Conservation (phyloP, 2,888 invertebrate species). For the Eristalis arbustorum region DNA sequence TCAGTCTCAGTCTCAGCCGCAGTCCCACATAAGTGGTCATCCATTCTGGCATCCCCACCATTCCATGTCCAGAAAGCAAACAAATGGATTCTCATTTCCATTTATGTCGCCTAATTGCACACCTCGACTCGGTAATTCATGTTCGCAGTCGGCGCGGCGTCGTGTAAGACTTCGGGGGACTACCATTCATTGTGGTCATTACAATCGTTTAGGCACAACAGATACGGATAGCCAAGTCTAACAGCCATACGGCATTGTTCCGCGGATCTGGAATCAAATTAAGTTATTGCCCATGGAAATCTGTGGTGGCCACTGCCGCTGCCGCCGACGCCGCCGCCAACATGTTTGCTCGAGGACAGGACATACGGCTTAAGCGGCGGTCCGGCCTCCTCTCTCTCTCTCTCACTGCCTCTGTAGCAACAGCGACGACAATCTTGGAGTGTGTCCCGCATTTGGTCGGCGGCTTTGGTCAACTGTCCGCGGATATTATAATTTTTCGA, state of each 20-base stretch:
- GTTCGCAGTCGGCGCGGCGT: conserved; percentile 16
- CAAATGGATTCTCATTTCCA: conserved; percentile 68
- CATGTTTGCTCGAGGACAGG: not conserved
- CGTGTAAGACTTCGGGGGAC: conserved; percentile 34
- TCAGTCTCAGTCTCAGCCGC: not conserved
- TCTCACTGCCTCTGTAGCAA: not conserved
- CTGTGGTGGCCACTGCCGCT: not conserved
- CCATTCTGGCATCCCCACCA: not conserved
- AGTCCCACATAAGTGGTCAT: not conserved
- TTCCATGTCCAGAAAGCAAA: not conserved
- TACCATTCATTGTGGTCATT: conserved; percentile 65
- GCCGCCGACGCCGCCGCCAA: not conserved
- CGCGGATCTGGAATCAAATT: conserved; percentile 59
- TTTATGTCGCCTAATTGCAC: conserved; percentile 70
- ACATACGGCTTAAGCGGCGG: not conserved
- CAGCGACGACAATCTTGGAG: conserved; percentile 14
- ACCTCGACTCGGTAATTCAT: conserved; percentile 67
- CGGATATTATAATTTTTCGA: conserved; percentile 70
- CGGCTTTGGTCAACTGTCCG: conserved; percentile 68
- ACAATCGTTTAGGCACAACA: conserved; percentile 65
- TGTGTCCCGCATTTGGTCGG: conserved; percentile 52
- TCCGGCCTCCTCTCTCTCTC: not conserved
- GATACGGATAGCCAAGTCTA: conserved; percentile 58
- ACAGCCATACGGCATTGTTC: conserved; percentile 63
- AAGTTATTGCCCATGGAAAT: conserved; percentile 67